These are phyloP conservation scores for Drosophila busckii DNA, from an alignment of 1,140 invertebrate species.

Conservation along the genomic window DNA sequence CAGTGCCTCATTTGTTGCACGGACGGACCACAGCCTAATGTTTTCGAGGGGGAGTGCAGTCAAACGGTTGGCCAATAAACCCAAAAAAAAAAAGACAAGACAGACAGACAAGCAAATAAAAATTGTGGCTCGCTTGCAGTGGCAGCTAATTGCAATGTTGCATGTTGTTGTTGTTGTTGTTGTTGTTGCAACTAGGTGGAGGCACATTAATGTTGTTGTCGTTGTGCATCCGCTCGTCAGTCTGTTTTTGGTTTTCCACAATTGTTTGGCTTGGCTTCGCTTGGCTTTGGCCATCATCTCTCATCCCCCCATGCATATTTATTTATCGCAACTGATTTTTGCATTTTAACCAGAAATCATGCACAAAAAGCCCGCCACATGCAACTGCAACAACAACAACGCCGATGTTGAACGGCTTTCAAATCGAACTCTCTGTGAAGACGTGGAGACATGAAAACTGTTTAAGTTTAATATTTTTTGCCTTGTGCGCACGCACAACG, in stretches of 20 bases:
- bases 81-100: slow-evolving; percentile 16
- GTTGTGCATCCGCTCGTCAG: slow-evolving; percentile 69
- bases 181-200: slow-evolving; percentile 35
- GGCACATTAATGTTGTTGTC: slow-evolving; percentile 24
- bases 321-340: slow-evolving; percentile 72
- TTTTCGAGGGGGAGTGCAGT: neutral
- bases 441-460: slow-evolving; percentile 48
- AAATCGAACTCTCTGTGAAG: slow-evolving; percentile 64
- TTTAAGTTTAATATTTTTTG: slow-evolving; percentile 63
- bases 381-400: slow-evolving; percentile 34
- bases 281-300: no score
- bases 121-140: slow-evolving; percentile 30
- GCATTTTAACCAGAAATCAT: slow-evolving; percentile 75
- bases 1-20: slow-evolving; percentile 72
- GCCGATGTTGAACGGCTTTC: slow-evolving; percentile 60
- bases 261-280: no score
- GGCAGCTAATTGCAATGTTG: slow-evolving; percentile 45
- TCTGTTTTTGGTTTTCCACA: slow-evolving; percentile 51
- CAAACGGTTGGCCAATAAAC: slow-evolving; percentile 61
- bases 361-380: slow-evolving; percentile 56
- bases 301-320: slow-evolving; percentile 65
- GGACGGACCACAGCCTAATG: slow-evolving; percentile 24
- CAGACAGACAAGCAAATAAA: slow-evolving; percentile 52
- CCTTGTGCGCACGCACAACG: slow-evolving; percentile 67
- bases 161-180: slow-evolving; percentile 23